Base-by-base conservation (phyloP, 2,113 vertebrate species). In the Nymphicus hollandicus region DNA sequence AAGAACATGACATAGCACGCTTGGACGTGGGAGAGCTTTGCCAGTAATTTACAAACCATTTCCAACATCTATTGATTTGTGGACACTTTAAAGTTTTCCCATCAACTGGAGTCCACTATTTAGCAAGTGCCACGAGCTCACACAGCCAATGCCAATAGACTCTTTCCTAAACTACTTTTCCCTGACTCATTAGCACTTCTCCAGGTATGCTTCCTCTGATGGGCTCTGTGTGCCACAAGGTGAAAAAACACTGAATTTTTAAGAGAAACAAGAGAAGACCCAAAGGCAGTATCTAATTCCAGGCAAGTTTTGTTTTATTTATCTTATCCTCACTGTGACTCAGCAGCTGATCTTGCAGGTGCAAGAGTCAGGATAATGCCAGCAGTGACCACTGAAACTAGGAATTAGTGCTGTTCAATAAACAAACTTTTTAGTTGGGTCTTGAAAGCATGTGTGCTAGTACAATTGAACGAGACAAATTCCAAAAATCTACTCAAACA, bases 161-260 rank as follows among this genome's bases (percentile, higher is more conserved):
- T 70, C 20, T 93, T 85, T 77, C 35, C 64, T 78, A 81, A 89
- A 91, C 74, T 84, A 24, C 11, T 81, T 91, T 96, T 87, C 37
- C 28, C 60, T 84, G 50, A 63, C 29, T 87, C 27, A 49, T 89
- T 83, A 74, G 41, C 50, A 66, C 6, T 66, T n/a, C 35, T 68
- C 17, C 50, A 79, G 22, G n/a, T 19, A 78, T 73, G 28, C 43
- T 89, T 81, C 44, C 27, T 86, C 43, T 71, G 13, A 66, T 29
- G 28, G 46, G 11, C 13, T 86, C 22, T 89, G 11, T 49, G 35
- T n/a, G 17, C 35, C 43, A 53, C 15, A 55, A 70, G 13, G 44
- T 61, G 68, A 73, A 79, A 86, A 79, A 28, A 0, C 33, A 78
- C 37, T 46, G 46, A 84, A 63, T 91, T 89, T 92, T 91, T 37